Conservation (phyloP, 2,888 invertebrate species). For the Unio pictorum region DNA sequence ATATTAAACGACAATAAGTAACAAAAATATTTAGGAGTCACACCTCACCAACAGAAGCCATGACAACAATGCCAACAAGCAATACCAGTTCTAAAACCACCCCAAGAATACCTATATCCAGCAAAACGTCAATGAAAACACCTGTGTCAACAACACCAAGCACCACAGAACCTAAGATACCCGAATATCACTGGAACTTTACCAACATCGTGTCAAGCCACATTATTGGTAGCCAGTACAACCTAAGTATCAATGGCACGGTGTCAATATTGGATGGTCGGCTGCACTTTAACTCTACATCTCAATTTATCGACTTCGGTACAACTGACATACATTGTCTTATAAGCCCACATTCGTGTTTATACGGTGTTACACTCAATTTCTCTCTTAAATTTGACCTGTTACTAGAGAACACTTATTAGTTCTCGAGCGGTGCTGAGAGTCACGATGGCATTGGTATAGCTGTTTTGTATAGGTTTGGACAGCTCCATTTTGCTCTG, state of each 20-base stretch:
- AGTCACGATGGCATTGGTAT: conserved; percentile 45
- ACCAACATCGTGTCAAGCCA: conserved; percentile 14
- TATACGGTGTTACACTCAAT: conserved; percentile 46
- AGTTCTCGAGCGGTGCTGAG: conserved; percentile 54
- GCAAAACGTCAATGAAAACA: conserved; percentile 11
- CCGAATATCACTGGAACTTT: conserved; percentile 37
- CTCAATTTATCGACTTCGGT: conserved; percentile 45
- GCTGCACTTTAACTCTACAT: conserved; percentile 23
- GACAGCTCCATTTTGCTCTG: conserved; percentile 47
- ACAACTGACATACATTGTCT: conserved; percentile 38
- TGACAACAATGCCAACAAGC: conserved; percentile 10
- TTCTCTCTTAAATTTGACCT: conserved; percentile 41
- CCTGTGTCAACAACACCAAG: conserved; percentile 8
- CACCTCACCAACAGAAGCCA: background rate
- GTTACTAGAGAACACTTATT: conserved; percentile 50
- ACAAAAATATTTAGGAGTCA: too few relatives aligned
- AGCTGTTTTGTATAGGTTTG: conserved; percentile 53
- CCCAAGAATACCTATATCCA: conserved; percentile 2
- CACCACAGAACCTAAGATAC: conserved; percentile 16
- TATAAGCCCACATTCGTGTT: conserved; percentile 40
- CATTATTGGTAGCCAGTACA: conserved; percentile 23
- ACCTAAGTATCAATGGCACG: conserved; percentile 31
- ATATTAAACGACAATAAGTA: too few relatives aligned
- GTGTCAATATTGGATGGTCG: conserved; percentile 22
- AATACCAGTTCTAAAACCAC: conserved; percentile 5